Base-by-base conservation (phyloP, 2,888 invertebrate genomes). In the Octodonta nipae region DNA sequence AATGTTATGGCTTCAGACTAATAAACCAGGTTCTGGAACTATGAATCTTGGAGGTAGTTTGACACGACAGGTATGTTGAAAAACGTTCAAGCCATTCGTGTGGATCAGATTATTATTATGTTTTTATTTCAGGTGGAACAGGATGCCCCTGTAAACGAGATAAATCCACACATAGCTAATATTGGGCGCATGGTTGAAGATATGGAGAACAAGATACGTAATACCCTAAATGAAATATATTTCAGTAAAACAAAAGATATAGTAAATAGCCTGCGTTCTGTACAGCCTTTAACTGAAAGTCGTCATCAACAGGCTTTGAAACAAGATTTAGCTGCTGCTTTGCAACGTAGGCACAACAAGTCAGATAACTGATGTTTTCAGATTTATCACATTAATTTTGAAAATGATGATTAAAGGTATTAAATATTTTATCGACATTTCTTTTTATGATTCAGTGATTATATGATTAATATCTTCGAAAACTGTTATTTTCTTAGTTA, bases 161-260 rank as follows among this genome's bases (percentile, higher is more conserved):
- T 87, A 14, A 87, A 85, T 26, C 91, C 96, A 0, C 98, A 98
- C 63, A 93, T 98, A 56, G 93, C 88, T 32, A 99, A 98, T 64
- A 98, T 98, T 53, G 98, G 98, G 13, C 78, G 84, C 52, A 85
- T 98, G 87, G 92, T 98, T 1, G 98, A 99, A 66, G 96, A 98
- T 52, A 96, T 96, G 91, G 98, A 98, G 61, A 98, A 96, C 62
- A 98, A 96, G 71, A 98, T 98, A 57, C 77, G 98, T 48, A 89
- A 88, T 62, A 95, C 93, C 4, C 71, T 98, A 50, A 96, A 96
- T 59, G 93, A 95, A 64, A 96, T 98, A 51, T 98, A 98, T 65
- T 98, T 98, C 67, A 92, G 95, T 58, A 98, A 98, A 67, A 98
- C 96, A 32, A 91, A 87, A 65, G 93, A 95, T 63, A 95, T 96